phyloP scores from a whole-genome alignment of 2,888 invertebrate genomes.

The Lordiphosa andalusiaca region DNA sequence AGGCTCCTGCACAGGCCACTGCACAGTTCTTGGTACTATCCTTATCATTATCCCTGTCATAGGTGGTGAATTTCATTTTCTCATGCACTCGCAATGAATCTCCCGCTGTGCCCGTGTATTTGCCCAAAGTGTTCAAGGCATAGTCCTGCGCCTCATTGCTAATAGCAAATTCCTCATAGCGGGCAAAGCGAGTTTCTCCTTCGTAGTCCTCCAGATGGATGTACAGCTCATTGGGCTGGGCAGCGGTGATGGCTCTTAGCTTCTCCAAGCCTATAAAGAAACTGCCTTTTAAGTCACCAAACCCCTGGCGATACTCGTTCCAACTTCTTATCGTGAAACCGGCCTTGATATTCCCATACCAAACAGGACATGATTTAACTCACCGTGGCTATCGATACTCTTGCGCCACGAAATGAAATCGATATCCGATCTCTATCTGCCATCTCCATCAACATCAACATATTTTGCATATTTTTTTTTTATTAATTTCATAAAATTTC shows the following conservation, averaged over 20 bases:
- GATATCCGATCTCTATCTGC: too few relatives aligned
- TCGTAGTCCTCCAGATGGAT: constrained; percentile 84
- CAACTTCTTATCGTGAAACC: too few relatives aligned
- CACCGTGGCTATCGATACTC: too few relatives aligned
- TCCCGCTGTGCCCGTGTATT: constrained; percentile 84
- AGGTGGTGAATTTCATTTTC: constrained; percentile 85
- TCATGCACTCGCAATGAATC: constrained; percentile 86
- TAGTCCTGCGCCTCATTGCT: constrained; percentile 85
- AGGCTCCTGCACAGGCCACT: constrained; percentile 84
- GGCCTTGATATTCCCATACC: too few relatives aligned
- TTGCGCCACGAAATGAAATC: too few relatives aligned
- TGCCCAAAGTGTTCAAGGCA: constrained; percentile 84
- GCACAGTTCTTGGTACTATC: constrained; percentile 85
- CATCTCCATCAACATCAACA: too few relatives aligned
- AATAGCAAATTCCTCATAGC: constrained; percentile 84
- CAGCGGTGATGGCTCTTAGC: constrained; percentile 81
- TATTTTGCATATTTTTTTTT: too few relatives aligned
- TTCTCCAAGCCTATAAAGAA: constrained; percentile 88
- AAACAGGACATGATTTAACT: too few relatives aligned
- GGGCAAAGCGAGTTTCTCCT: constrained; percentile 82
- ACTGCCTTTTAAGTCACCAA: constrained; percentile 85
- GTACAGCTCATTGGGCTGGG: constrained; percentile 82
- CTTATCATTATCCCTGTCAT: constrained; percentile 84
- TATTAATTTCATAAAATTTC: too few relatives aligned
- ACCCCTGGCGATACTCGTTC: constrained; percentile 85